Percentiles rank a stretch among this genome's conserved stretches.
These are phyloP conservation scores for Rutilus rutilus DNA, from an alignment of 2,113 vertebrate genomes.

Conservation along the genomic window DNA sequence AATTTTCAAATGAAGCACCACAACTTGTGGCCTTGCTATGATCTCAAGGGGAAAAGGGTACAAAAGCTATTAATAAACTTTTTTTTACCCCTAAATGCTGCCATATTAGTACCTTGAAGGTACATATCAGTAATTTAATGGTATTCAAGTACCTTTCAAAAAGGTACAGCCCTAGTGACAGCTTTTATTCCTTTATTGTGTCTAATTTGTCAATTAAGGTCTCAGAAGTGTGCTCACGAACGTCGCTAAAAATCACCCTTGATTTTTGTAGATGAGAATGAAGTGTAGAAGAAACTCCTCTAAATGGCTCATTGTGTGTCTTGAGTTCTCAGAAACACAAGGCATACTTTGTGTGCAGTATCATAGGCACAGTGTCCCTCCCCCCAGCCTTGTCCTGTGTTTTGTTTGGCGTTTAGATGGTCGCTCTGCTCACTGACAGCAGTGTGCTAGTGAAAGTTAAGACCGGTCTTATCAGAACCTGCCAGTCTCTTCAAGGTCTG, in stretches of 20 bases:
- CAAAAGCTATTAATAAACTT: too few relatives aligned
- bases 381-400: conserved; percentile 16
- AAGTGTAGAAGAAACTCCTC: neutral
- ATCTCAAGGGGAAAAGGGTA: too few relatives aligned
- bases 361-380: neutral
- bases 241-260: neutral
- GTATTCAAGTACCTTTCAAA: too few relatives aligned
- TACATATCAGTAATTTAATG: too few relatives aligned
- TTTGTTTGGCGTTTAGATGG: conserved; percentile 11
- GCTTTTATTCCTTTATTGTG: too few relatives aligned
- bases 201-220: neutral
- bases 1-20: neutral
- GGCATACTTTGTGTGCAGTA: conserved; percentile 13
- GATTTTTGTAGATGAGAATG: neutral
- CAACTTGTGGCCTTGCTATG: neutral
- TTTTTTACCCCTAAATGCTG: too few relatives aligned
- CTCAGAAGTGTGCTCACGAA: neutral
- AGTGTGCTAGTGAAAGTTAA: neutral
- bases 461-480: conserved; percentile 35
- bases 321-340: conserved; percentile 18
- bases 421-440: conserved; percentile 2
- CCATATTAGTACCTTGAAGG: too few relatives aligned
- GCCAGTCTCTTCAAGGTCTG: conserved; percentile 3
- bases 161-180: neutral
- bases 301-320: conserved; percentile 12